Base-by-base conservation (phyloP, 1,140 invertebrate species). In the Aphelenchoides fujianensis region DNA sequence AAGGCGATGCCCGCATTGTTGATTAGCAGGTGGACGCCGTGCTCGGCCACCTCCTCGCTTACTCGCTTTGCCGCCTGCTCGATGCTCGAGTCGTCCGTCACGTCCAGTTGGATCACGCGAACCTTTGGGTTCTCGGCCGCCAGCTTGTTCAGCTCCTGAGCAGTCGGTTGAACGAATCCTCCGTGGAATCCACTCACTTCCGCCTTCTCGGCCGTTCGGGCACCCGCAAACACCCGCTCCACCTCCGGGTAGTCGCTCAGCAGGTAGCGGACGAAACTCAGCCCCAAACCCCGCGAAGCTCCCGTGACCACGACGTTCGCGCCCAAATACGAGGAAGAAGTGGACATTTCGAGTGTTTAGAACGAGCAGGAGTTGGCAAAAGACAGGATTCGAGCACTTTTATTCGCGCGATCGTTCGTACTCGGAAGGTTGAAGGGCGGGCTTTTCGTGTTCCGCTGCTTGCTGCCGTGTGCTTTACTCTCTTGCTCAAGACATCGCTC, bases 301-400 rank as follows among this genome's bases (percentile, higher is more conserved):
- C 71, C 66, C 52, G 30, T 72, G 62, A 72, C 16, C n/a, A 72
- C 32, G 57, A 71, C 27, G 37, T 9, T 2, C 3, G 32, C 12
- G 16, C 69, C 68, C n/a, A 69, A 31, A 19, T 71, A 71, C 7
- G 61, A 41, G n/a, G n/a, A n/a, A n/a, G n/a, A n/a, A n/a, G n/a
- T n/a, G n/a, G n/a, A n/a, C n/a, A n/a, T n/a, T n/a, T n/a, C n/a
- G n/a, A n/a, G n/a, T n/a, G n/a, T n/a, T n/a, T n/a, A n/a, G n/a
- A n/a, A n/a, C n/a, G n/a, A n/a, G n/a, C n/a, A n/a, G n/a, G n/a
- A n/a, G n/a, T n/a, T n/a, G n/a, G n/a, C n/a, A n/a, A n/a, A n/a
- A n/a, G n/a, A n/a, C n/a, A n/a, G n/a, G n/a, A n/a, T n/a, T n/a
- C n/a, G n/a, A n/a, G n/a, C n/a, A n/a, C n/a, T n/a, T n/a, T n/a